A percentile compares a stretch with the other conserved stretches of the same genome.
These are phyloP conservation scores for Vidua macroura DNA, from an alignment of 2,113 vertebrate species.

Conservation along the genomic window DNA sequence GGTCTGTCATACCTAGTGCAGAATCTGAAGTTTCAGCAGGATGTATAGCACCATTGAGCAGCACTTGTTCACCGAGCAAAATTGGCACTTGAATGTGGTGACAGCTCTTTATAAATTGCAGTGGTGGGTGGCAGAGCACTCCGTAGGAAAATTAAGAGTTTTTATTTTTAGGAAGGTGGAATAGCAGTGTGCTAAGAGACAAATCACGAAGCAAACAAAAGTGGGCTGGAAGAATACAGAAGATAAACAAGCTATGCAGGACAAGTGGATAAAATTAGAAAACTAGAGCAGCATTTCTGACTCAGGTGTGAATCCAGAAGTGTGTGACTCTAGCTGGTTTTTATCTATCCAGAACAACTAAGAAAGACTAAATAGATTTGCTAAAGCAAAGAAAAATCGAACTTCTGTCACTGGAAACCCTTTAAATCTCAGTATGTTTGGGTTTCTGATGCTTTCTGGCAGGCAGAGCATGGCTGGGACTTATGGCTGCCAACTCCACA, in stretches of 20 bases:
- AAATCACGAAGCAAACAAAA: neutral
- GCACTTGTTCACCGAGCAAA: neutral
- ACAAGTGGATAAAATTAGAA: neutral
- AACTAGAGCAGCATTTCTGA: neutral
- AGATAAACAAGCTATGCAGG: neutral
- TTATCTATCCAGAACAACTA: neutral
- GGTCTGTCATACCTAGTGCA: neutral
- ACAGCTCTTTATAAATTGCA: neutral
- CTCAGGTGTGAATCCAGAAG: neutral
- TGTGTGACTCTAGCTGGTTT: neutral
- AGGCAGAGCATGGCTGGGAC: neutral
- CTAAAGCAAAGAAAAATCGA: neutral
- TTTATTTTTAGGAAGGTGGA: constrained; percentile 4
- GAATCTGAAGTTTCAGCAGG: neutral
- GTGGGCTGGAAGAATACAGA: neutral
- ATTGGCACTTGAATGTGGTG: neutral
- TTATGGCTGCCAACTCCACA: neutral
- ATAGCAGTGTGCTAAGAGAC: neutral
- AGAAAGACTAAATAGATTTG: neutral
- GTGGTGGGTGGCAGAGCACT: neutral
- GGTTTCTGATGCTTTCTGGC: neutral
- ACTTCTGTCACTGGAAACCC: neutral
- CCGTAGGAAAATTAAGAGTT: neutral
- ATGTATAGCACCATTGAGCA: neutral
- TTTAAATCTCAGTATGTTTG: neutral